Conservation (phyloP, 2,888 invertebrate genomes). For the Chrysina gloriosa region DNA sequence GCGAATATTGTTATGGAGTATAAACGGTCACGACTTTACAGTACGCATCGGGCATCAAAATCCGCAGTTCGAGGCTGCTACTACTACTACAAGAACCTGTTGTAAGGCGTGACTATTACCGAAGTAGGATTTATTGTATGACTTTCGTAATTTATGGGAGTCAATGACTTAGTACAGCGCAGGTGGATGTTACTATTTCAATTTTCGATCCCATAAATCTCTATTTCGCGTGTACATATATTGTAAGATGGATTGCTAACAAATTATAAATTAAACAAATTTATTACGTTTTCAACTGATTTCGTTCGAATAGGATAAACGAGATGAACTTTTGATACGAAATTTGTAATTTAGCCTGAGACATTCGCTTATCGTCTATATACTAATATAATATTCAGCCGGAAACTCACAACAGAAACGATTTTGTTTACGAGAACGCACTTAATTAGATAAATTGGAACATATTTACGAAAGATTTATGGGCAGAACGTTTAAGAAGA, state of each 20-base stretch:
- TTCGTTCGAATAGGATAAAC: too few relatives aligned
- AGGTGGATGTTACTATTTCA: slow-evolving; percentile 10
- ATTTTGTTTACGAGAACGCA: neutral
- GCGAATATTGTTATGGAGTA: too few relatives aligned
- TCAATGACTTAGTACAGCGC: slow-evolving; percentile 17
- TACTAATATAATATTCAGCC: neutral
- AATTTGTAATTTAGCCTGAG: neutral
- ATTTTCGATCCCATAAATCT: neutral
- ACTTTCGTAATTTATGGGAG: slow-evolving; percentile 18
- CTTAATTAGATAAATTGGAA: slow-evolving; percentile 11
- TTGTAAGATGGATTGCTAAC: too few relatives aligned
- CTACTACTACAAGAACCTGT: slow-evolving; percentile 11
- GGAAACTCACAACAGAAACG: neutral
- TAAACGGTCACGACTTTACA: too few relatives aligned
- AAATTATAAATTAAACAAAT: too few relatives aligned
- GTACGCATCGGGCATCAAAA: too few relatives aligned
- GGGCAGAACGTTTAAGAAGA: neutral
- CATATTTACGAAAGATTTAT: slow-evolving; percentile 13
- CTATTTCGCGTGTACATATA: too few relatives aligned
- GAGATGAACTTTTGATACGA: too few relatives aligned
- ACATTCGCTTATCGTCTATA: too few relatives aligned
- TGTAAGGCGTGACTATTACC: slow-evolving; percentile 2
- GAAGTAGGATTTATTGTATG: slow-evolving; percentile 6
- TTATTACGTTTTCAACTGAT: too few relatives aligned
- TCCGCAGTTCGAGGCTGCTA: neutral